Evolutionary conservation across 2,113 vertebrate species (phyloP), one percentile per base, ranked within the genome.

Genomic region (Hyperoodon ampullatus): DNA sequence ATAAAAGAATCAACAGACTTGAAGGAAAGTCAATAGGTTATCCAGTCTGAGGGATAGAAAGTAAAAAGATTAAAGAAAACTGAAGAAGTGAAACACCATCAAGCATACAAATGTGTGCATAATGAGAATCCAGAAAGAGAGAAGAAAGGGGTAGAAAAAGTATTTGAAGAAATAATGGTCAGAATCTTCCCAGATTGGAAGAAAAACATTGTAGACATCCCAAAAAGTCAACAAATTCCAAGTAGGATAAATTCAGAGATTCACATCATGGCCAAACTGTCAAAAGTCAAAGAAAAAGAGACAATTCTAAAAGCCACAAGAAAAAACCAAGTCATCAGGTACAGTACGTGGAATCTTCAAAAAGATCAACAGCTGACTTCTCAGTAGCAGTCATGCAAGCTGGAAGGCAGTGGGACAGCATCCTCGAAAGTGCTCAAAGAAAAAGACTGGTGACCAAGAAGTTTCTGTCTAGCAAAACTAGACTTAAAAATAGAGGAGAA

Each of bases 331-430:
- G 5, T 44, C 3, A 9, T 42, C 18, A 26, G 35, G 28, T 3
- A 19, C 55, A 58, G 60, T 61, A 4, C 0, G 0, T 2, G 1
- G 78, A 6, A 2, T 3, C 16, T 24, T 23, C 11, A 0, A 1
- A 14, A 21, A 63, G 35, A 24, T 1, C 8, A 4, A 24, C 0
- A 8, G 23, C 39, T 1, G 16, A n/a, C 42, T 30, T 47, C 18
- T 26, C 23, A 4, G 28, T 23, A 60, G 23, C 13, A 33, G 3
- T 4, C 19, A 0, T 1, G 21, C 19, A 26, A 60, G 39, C 50
- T 55, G 5, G n/a, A 11, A 2, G 7, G 39, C 21, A 5, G 4
- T 30, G 60, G 5, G 7, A 14, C 1, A 0, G 14, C 2, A 0
- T 5, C 9, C 28, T 78, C 44, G 53, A 7, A 58, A 65, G 82